Conservation (phyloP, 2,888 invertebrate genomes). For the Oscheius sp. region DNA sequence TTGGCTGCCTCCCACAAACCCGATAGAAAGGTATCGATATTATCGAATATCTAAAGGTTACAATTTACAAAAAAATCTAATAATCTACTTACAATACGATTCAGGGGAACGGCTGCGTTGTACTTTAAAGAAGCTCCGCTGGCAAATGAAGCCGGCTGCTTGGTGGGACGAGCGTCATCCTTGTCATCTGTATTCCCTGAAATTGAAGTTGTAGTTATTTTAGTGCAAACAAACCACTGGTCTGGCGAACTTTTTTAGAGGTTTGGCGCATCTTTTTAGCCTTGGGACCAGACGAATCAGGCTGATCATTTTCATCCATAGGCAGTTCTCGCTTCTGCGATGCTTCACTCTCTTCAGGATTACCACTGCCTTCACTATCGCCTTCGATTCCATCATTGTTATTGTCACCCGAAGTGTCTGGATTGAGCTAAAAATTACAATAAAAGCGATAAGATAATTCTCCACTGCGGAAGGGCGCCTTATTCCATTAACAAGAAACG, state of each 20-base stretch:
- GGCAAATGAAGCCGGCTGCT: not conserved
- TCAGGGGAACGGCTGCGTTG: not conserved
- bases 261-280: not conserved
- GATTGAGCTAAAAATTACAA: too few species aligned
- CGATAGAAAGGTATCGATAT: constrained; percentile 4
- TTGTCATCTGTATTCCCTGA: not conserved
- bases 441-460: too few species aligned
- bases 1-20: constrained; percentile 7
- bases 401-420: not conserved
- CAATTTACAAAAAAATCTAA: not conserved
- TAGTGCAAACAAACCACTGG: not conserved
- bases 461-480: not conserved
- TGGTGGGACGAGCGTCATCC: not conserved
- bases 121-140: not conserved
- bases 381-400: not conserved
- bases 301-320: constrained; percentile 6
- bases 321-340: not conserved
- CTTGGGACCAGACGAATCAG: not conserved
- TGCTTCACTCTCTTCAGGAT: not conserved
- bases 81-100: not conserved
- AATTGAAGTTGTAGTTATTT: not conserved
- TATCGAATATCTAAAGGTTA: constrained; percentile 6
- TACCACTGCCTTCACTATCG: not conserved
- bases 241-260: not conserved
- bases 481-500: not conserved